These are phyloP conservation scores for Himalopsyche kuldschensis DNA, from an alignment of 2,888 invertebrate species.

Conservation along the genomic window DNA sequence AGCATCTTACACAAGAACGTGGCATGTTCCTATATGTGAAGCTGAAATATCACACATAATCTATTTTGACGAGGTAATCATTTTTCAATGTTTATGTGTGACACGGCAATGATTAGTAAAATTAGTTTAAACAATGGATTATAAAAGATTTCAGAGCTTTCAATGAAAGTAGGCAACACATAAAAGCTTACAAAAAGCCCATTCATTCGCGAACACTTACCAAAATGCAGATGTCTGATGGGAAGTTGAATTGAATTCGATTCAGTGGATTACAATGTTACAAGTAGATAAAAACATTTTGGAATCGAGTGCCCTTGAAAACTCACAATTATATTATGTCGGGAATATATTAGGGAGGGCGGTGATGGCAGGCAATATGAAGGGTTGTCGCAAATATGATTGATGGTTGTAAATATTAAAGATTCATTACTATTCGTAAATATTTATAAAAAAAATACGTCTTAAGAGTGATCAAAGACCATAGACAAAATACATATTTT, in stretches of 20 bases:
- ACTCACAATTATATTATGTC: slow-evolving; percentile 27
- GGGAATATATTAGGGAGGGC: not conserved
- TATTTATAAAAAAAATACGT: no score
- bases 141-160: no score
- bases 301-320: slow-evolving; percentile 37
- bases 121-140: no score
- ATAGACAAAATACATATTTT: no score
- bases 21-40: no score
- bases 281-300: not conserved
- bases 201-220: not conserved
- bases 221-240: slow-evolving; percentile 9
- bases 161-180: not conserved
- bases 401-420: not conserved
- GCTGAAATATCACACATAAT: no score
- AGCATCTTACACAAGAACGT: no score
- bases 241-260: slow-evolving; percentile 17
- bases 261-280: slow-evolving; percentile 20
- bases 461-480: no score
- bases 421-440: no score
- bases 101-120: no score
- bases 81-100: no score
- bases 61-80: no score
- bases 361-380: not conserved
- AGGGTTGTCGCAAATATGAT: not conserved
- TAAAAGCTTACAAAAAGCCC: not conserved